phyloP scores from a whole-genome alignment of 2,888 invertebrate species.

The Pyrgus malvae region DNA sequence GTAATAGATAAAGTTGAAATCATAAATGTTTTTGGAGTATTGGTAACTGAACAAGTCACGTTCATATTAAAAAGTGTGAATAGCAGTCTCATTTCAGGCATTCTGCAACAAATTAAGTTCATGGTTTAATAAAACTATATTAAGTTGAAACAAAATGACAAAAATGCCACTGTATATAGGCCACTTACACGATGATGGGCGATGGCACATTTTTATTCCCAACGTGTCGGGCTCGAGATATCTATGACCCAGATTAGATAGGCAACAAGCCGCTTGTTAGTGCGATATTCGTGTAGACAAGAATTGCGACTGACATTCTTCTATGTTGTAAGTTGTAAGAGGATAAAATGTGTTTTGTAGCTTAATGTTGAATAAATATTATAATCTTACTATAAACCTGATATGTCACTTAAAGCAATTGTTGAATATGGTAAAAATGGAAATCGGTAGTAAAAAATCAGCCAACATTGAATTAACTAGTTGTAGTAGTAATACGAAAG shows the following conservation, averaged over 20 bases:
- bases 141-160: not conserved
- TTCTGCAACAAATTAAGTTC: not conserved
- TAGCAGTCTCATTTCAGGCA: not conserved
- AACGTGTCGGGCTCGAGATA: constrained; percentile 14
- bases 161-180: not conserved
- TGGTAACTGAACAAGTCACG: not conserved
- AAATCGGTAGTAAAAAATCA: no score
- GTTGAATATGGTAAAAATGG: no score
- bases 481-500: no score
- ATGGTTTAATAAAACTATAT: not conserved
- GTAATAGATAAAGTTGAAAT: no score
- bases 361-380: no score
- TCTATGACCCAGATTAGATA: constrained; percentile 16
- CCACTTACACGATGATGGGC: not conserved
- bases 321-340: not conserved
- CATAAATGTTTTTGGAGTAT: not conserved
- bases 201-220: constrained; percentile 4
- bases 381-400: no score
- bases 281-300: not conserved
- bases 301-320: not conserved
- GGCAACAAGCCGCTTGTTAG: not conserved
- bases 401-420: no score
- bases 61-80: no score
- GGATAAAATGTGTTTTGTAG: no score
- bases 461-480: no score